phyloP scores from a whole-genome alignment of 1,140 invertebrate species.

The Drosophila mauritiana region DNA sequence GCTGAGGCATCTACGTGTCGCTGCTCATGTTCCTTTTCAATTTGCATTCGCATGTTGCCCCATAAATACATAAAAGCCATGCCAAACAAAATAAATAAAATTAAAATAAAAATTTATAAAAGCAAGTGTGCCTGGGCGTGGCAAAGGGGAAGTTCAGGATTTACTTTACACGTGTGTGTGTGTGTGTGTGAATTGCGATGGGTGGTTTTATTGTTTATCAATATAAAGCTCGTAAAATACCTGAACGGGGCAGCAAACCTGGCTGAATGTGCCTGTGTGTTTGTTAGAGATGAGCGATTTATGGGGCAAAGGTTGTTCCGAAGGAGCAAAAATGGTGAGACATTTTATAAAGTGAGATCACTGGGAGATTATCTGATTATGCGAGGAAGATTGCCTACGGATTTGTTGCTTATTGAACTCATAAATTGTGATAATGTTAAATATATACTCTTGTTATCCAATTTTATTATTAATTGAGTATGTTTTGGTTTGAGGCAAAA shows the following conservation, averaged over 20 bases:
- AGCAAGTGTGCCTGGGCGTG: slow-evolving; percentile 15
- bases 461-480: not conserved
- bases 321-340: not conserved
- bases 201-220: slow-evolving; percentile 79
- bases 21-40: slow-evolving; percentile 59
- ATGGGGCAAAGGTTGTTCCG: slow-evolving; percentile 11
- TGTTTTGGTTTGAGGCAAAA: not conserved
- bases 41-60: slow-evolving; percentile 69
- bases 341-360: slow-evolving; percentile 10
- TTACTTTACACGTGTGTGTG: slow-evolving; percentile 14
- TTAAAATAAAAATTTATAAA: slow-evolving; percentile 80
- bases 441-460: not conserved
- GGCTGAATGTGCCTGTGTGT: slow-evolving; percentile 15
- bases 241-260: slow-evolving; percentile 46
- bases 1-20: slow-evolving; percentile 27
- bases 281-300: slow-evolving; percentile 41
- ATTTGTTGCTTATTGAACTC: not conserved
- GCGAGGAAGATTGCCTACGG: slow-evolving; percentile 5
- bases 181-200: slow-evolving; percentile 27
- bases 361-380: slow-evolving; percentile 22
- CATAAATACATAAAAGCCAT: slow-evolving; percentile 68
- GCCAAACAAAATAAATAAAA: slow-evolving; percentile 72
- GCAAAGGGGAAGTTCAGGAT: not conserved
- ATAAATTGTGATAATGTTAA: not conserved
- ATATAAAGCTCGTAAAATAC: slow-evolving; percentile 79